Base-by-base conservation (phyloP, 2,888 invertebrate species). In the Lagria hirta region DNA sequence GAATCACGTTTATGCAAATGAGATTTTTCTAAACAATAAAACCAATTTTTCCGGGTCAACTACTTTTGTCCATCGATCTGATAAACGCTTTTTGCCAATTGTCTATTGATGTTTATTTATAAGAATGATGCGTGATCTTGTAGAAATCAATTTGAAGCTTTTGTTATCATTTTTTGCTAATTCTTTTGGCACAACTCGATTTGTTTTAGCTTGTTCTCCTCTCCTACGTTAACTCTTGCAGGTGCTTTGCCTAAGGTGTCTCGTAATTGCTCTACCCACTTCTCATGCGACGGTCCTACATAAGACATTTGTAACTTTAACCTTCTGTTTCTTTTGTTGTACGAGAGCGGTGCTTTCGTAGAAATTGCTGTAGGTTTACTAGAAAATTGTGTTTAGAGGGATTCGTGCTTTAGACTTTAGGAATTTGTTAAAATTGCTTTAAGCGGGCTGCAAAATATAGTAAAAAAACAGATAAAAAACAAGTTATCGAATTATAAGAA, bases 161-260 rank as follows among this genome's bases (percentile, higher is more conserved):
- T 4, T 18, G 4, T 5, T 5, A 18, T 18, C 33, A 12, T 10
- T 6, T 4, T 16, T 33, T 30, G 21, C 6, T 21, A 7, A 14
- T 4, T 13, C 14, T 11, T 12, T 33, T 21, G 4, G 18, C 30
- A 30, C 17, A 16, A 20, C 20, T 30, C 11, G 13, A 11, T 7
- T 3, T 10, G 11, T 8, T 30, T 30, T 30, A 16, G 8, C 8
- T n/a, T 6, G 26, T 24, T 35, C 26, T 11, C 13, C 16, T 38
- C 18, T 44, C 44, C 44, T 22, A 44, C 44, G 38, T 38, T 26
- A 28, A 49, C 52, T 45, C 46, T 54, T 54, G 59, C 59, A 61
- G 61, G 59, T 61, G 61, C 61, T 57, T 54, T 47, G 58, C 59
- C 61, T 51, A 50, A 54, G 52, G 54, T 55, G 32, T 44, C 43